A percentile compares a stretch with the other conserved stretches of the same genome.
These are phyloP conservation scores for Drosophila meridiana DNA, from an alignment of 2,888 invertebrate genomes.

Conservation along the genomic window DNA sequence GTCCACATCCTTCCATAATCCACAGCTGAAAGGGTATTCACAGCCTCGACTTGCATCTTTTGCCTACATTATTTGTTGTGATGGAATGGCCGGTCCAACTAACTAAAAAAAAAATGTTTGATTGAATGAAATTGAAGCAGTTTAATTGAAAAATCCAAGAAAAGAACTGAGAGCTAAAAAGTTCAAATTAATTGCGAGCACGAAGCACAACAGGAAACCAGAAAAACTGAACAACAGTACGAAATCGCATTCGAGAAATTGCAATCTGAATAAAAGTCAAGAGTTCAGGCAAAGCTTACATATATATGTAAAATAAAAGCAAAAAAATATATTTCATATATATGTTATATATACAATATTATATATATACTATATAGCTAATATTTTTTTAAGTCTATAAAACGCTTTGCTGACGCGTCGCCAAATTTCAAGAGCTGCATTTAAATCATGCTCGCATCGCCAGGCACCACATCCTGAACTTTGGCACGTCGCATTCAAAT, in stretches of 20 bases:
- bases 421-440: conserved; percentile 1
- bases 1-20: not conserved
- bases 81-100: not conserved
- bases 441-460: conserved; percentile 4
- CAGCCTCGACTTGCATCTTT: no score
- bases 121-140: conserved; percentile 20
- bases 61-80: not conserved
- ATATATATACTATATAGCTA: not conserved
- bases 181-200: conserved; percentile 14
- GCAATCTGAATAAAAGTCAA: not conserved
- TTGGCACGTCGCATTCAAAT: conserved; percentile 32
- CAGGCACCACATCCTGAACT: conserved; percentile 12
- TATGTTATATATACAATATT: not conserved
- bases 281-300: no score
- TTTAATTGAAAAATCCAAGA: conserved; percentile 30
- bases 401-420: not conserved
- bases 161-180: conserved; percentile 7
- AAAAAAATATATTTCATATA: not conserved
- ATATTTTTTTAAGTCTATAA: not conserved
- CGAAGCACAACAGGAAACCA: not conserved
- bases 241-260: not conserved
- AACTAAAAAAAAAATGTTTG: not conserved
- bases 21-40: not conserved
- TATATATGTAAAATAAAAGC: not conserved
- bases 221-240: not conserved